Evolutionary conservation across 2,797 vertebrate species (phyloP), one percentile per base, ranked within the genome.

Genomic region (Amniataba percoides): DNA sequence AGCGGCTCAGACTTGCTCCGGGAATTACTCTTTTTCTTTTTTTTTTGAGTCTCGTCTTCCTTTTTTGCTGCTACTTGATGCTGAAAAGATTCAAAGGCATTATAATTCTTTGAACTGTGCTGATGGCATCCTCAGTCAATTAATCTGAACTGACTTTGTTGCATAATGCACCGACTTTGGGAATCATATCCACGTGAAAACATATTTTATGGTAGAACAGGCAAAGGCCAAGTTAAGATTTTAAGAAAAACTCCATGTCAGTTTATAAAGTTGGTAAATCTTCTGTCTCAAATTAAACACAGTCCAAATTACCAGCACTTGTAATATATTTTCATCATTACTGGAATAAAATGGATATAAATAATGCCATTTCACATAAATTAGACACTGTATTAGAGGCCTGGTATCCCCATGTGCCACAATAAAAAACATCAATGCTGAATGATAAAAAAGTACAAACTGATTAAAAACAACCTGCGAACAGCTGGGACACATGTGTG

Each of bases 401-500:
- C 52, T 56, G 42, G 39, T 56, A 55, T 55, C 52, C 52, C 27
- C 64, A 36, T 9, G 25, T 83, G 67, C 39, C 40, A 52, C 11
- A 52, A 51, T 71, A 67, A 77, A 86, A 67, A 87, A 63, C 31
- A 3, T 57, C 51, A 25, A 61, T 52, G 68, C 70, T 53, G 77
- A 86, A 71, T 77, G 66, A 80, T 73, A n/a, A 65, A 79, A 87
- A 89, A 64, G 78, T 75, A 68, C 60, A 85, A 80, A 91, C 64
- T 64, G 77, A 81, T 81, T 57, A 68, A 82, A 91, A 91, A 83
- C 75, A 82, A 69, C 25, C 58, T 4, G 70, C 27, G 4, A 53
- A 78, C 90, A 94, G 89, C 87, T 94, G 92, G 74, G 57, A 65
- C 71, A 84, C 92, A 93, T 87, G 79, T 93, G 92, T 79, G 71